Percentiles rank a stretch among this genome's conserved stretches.
These are phyloP conservation scores for Psylliodes chrysocephalus DNA, from an alignment of 2,888 invertebrate species.

Conservation along the genomic window DNA sequence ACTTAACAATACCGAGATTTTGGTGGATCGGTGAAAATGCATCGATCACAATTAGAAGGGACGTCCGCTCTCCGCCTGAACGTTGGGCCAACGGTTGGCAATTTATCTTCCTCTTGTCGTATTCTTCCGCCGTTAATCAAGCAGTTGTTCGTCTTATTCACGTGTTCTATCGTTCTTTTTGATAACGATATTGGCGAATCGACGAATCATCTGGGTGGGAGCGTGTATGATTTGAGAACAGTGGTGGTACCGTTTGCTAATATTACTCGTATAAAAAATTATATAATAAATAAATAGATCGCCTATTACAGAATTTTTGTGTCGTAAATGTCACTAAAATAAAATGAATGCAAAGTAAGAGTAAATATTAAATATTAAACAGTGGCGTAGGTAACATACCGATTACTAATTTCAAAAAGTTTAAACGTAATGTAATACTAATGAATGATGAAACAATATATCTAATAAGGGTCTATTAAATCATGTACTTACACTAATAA, in stretches of 20 bases:
- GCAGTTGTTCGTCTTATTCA: conserved; percentile 40
- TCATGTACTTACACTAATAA: too few species aligned
- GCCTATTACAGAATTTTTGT: neutral
- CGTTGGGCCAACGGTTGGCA: conserved; percentile 42
- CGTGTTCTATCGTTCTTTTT: conserved; percentile 12
- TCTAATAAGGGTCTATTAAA: too few species aligned
- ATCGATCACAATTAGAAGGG: conserved; percentile 52
- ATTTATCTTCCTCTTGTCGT: conserved; percentile 51
- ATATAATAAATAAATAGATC: neutral
- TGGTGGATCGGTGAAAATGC: conserved; percentile 35
- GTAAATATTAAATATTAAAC: too few species aligned
- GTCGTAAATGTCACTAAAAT: too few species aligned
- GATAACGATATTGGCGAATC: conserved; percentile 15
- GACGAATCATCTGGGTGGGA: neutral
- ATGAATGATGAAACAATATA: too few species aligned
- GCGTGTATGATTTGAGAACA: neutral
- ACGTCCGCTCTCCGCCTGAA: conserved; percentile 47
- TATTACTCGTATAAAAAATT: neutral
- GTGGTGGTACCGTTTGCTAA: neutral
- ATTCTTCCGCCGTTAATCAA: conserved; percentile 49
- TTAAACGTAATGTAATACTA: too few species aligned
- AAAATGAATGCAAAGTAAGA: too few species aligned
- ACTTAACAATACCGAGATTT: conserved; percentile 19
- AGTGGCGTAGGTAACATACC: too few species aligned
- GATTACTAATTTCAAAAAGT: too few species aligned